Evolutionary conservation across 2,797 vertebrate genomes (phyloP), one percentile per base, ranked within the genome.

Genomic region (Loriculus beryllinus): DNA sequence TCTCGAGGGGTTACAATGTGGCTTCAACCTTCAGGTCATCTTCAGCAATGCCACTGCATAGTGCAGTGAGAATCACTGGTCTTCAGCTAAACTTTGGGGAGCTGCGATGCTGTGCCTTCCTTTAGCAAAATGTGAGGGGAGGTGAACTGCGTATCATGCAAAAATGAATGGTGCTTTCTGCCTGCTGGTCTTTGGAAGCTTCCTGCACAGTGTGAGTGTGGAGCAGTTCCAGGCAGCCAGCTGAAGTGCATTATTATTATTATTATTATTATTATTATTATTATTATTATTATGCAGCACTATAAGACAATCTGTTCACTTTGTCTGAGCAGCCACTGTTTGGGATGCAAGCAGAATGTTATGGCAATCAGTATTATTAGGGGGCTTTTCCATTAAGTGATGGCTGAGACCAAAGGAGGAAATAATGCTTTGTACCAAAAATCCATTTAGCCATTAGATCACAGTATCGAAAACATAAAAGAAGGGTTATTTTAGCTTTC

Each of bases 391-490:
- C 88, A 95, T 95, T 95, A 92, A 90, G 51, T 67, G 91, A 92
- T 86, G 90, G 90, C 60, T 62, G 82, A 94, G 95, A 88, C 90
- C 49, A 11, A 84, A 94, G 65, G 52, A 88, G 49, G 52, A 95
- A 97, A 96, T 94, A 56, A 75, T 39, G 33, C 92, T 96, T 96
- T 92, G 90, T 93, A 40, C 63, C 94, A 88, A 90, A 95, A 92
- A 87, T 95, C 92, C 95, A 95, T 96, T 95, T 97, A 95, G 63
- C 70, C 76, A 92, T 95, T 77, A 95, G 92, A 88, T 82, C 88
- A 84, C 65, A 77, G 60, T 71, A 91, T 63, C 5, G 15, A 52
- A 65, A 86, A 33, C 70, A 91, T 77, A 95, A 95, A 96, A 78
- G 69, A 91, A 74, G 83, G 90, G 89, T 93, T 92, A 86, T 86